Evolutionary conservation across 2,113 vertebrate species (phyloP).

Genomic region (Apistogramma diplotaenia): DNA sequence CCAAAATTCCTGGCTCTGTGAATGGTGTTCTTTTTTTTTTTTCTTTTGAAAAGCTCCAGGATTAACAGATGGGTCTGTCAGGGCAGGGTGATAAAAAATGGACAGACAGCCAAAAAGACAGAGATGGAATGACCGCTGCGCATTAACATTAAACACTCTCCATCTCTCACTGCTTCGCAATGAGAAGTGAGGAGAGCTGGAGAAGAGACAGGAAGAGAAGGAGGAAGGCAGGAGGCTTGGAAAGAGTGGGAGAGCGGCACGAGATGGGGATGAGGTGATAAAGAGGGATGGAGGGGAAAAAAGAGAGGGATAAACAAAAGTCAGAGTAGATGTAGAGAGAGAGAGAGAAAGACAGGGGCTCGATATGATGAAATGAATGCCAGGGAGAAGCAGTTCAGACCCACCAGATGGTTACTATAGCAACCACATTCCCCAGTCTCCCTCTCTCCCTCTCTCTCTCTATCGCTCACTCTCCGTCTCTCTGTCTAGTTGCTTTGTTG

Average conservation of each 20-base stretch:
- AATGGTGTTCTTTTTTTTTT: not conserved
- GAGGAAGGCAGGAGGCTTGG: not conserved
- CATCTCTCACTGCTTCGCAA: slow-evolving; percentile 6
- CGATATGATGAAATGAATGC: slow-evolving; percentile 71
- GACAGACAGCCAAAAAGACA: slow-evolving; percentile 27
- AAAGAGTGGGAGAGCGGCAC: slow-evolving; percentile 18
- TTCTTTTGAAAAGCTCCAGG: slow-evolving; percentile 4
- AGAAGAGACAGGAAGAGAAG: not conserved
- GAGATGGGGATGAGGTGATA: slow-evolving; percentile 55
- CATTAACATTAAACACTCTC: slow-evolving; percentile 42
- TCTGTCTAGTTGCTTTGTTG: slow-evolving; percentile 62
- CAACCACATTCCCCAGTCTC: slow-evolving; percentile 70
- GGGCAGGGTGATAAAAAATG: slow-evolving; percentile 13
- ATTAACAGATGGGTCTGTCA: slow-evolving; percentile 49
- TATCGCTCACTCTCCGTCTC: slow-evolving; percentile 45
- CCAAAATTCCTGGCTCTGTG: not conserved
- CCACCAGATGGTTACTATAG: slow-evolving; percentile 75
- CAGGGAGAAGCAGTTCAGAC: slow-evolving; percentile 72
- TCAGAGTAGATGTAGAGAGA: slow-evolving; percentile 38
- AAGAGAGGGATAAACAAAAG: slow-evolving; percentile 53
- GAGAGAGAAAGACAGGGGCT: slow-evolving; percentile 43
- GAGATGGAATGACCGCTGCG: slow-evolving; percentile 22
- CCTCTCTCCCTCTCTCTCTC: slow-evolving; percentile 8
- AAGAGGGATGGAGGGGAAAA: slow-evolving; percentile 40
- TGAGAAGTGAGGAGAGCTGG: slow-evolving; percentile 21